These are phyloP conservation scores for Stichopus chloronotus DNA, from an alignment of 35 echinoderm and acorn worm species.

Conservation along the genomic window DNA sequence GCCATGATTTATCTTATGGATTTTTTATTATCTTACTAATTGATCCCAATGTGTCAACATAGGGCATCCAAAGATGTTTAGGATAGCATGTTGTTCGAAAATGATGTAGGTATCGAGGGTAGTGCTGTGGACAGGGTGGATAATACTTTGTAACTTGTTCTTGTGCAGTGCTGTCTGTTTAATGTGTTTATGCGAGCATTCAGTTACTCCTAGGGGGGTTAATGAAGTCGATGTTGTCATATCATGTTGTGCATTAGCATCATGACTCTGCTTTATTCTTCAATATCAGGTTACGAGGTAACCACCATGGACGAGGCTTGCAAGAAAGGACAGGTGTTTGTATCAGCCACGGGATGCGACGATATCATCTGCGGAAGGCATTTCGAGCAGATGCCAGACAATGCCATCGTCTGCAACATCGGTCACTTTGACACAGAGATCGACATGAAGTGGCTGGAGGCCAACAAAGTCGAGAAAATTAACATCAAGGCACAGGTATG, in stretches of 20 bases:
- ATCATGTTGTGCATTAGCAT: too few relatives aligned
- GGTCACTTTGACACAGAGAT: constrained; percentile 99
- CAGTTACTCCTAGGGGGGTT: not conserved
- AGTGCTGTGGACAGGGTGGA: not conserved
- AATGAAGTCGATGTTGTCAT: too few relatives aligned
- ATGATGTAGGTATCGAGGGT: not conserved
- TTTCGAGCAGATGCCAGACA: constrained; percentile 84
- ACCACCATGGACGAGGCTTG: constrained; percentile 95
- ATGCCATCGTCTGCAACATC: constrained; percentile 98
- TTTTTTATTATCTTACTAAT: too few relatives aligned
- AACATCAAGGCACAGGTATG: constrained; percentile 99
- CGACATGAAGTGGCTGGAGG: constrained; percentile 85
- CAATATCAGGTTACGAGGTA: constrained; percentile 82
- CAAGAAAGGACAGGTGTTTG: constrained; percentile 80
- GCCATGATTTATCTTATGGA: too few relatives aligned
- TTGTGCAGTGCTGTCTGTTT: not conserved
- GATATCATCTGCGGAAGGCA: constrained; percentile 81
- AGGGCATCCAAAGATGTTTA: too few relatives aligned
- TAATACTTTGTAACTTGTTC: not conserved
- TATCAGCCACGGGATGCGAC: constrained; percentile 88
- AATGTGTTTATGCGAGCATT: not conserved
- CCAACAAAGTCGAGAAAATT: constrained; percentile 64
- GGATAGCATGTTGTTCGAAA: too few relatives aligned
- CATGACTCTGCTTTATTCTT: too few relatives aligned
- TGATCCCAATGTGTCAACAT: too few relatives aligned